Evolutionary conservation across 2,888 invertebrate species (phyloP).

Genomic region (Standfussiana lucernea): DNA sequence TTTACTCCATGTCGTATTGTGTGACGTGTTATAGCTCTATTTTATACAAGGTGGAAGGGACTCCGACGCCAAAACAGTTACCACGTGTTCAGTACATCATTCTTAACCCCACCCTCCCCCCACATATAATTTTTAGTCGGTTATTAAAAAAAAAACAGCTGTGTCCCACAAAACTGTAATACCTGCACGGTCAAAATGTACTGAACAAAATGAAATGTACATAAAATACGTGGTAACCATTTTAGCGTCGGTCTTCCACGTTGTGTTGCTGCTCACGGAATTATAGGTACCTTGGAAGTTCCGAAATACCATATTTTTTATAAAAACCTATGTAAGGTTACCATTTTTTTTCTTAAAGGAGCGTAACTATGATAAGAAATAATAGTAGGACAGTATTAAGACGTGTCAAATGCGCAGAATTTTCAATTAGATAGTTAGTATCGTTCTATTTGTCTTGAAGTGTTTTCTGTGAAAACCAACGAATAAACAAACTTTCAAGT

Average conservation of each 20-base stretch:
- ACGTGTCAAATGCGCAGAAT: background rate
- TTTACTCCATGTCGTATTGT: background rate
- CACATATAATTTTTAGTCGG: no score
- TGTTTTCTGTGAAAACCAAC: conserved; percentile 21
- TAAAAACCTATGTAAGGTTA: background rate
- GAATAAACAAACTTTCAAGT: conserved; percentile 21
- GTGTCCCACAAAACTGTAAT: no score
- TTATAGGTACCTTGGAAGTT: background rate
- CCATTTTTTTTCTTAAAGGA: background rate
- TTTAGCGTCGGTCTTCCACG: no score
- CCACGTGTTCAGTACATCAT: no score
- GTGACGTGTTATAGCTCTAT: background rate
- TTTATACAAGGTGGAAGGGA: no score
- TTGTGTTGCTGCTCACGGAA: background rate
- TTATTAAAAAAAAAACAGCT: no score
- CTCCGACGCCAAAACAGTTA: no score
- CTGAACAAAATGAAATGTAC: no score
- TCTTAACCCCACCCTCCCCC: no score
- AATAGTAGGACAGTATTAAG: background rate
- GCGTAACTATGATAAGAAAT: background rate
- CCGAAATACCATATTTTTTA: background rate
- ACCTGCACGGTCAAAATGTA: no score
- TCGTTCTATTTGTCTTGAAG: background rate
- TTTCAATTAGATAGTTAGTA: background rate
- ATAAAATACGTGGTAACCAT: no score